Base-by-base conservation (phyloP, 2,797 vertebrate species). In the Pseudocheirus occidentalis region DNA sequence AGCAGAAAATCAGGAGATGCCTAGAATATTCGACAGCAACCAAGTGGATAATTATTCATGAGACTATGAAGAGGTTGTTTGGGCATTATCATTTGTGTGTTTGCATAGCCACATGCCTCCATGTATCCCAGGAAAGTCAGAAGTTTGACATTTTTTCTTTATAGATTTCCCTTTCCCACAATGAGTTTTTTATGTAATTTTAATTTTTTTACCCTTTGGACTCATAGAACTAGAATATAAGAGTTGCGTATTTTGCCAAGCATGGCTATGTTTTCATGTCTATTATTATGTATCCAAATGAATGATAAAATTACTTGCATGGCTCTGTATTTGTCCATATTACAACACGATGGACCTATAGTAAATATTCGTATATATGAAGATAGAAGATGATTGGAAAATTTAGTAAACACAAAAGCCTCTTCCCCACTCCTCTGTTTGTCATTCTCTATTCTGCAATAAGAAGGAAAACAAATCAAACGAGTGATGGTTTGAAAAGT, bases 41-140 rank as follows among this genome's bases (percentile, higher is more conserved):
- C 50, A 93, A 91, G 55, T 34, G 34, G 34, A 96, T 90, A 94
- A 94, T 95, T 91, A 93, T 93, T 95, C 62, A 90, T 93, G 93
- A 96, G 91, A 93, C 95, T 91, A 92, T 29, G n/a, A 34, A 90
- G 56, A 95, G 27, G 40, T 55, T 57, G n/a, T 93, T 27, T 87
- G 4, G 5, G 2, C 55, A 28, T 58, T 24, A 66, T 31, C 11
- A 46, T 92, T 93, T 34, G 29, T 66, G 21, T 58, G 5, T 81
- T n/a, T 28, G 40, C 56, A 93, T 4, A 58, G 0, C 0, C 50
- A 94, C 24, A 56, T 55, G 1, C 4, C 5, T 40, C 54, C 18
- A 2, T 28, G 53, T 40, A 62, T 73, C 12, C 9, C 3, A 59
- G 29, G 9, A 58, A 94, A 91, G 13, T 73, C 11, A 34, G 11